Percentiles rank a stretch among this genome's conserved stretches.
Conservation (phyloP, 2,113 vertebrate species). For the Telmatochromis brachygnathus region DNA sequence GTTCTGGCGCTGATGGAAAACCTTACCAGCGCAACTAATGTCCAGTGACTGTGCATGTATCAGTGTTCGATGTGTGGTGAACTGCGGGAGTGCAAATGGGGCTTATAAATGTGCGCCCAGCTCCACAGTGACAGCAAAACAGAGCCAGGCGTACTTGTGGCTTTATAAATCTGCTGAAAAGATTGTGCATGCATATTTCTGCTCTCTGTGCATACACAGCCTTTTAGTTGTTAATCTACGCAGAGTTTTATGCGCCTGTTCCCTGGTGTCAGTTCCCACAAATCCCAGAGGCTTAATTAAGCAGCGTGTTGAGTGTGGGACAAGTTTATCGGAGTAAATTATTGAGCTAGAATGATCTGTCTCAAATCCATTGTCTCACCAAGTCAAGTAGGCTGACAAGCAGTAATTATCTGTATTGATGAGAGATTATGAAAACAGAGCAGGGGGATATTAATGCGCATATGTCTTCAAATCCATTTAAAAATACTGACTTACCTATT, state of each 20-base stretch:
- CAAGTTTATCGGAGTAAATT: constrained; percentile 42
- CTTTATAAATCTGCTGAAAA: neutral
- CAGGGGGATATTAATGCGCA: neutral
- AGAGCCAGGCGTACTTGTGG: neutral
- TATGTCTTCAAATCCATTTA: neutral
- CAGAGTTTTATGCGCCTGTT: neutral
- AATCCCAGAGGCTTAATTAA: constrained; percentile 54
- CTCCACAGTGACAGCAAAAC: neutral
- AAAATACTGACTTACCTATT: neutral
- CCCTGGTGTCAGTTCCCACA: neutral
- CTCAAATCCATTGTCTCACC: constrained; percentile 16
- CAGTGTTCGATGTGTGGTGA: neutral
- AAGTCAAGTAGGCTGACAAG: constrained; percentile 26
- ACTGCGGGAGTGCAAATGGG: neutral
- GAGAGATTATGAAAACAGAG: constrained; percentile 14
- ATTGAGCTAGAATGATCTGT: constrained; percentile 33
- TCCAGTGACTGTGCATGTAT: neutral
- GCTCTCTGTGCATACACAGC: neutral
- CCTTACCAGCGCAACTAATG: neutral
- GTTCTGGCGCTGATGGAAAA: neutral
- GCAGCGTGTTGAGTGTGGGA: neutral
- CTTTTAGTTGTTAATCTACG: neutral
- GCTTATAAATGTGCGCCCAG: neutral
- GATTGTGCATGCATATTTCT: neutral
- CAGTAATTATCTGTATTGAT: constrained; percentile 41